Conservation (phyloP, 2,888 invertebrate genomes). For the Molorchus minor region DNA sequence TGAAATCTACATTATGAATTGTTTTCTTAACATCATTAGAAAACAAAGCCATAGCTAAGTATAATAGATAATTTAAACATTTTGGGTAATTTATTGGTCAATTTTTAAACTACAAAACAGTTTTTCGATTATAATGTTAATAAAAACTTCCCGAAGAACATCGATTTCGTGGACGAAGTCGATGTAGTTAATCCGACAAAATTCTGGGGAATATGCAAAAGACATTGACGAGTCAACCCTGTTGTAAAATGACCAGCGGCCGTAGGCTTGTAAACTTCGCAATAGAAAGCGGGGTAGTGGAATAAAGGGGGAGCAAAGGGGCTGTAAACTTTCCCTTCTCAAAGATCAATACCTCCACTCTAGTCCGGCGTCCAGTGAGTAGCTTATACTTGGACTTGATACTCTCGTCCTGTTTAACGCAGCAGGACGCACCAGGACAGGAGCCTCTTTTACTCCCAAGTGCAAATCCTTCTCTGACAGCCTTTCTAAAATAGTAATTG, state of each 20-base stretch:
- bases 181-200: conserved; percentile 18
- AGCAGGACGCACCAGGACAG: conserved; percentile 30
- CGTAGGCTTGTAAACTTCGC: conserved; percentile 62
- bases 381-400: conserved; percentile 51
- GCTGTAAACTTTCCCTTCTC: conserved; percentile 65
- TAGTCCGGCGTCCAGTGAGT: conserved; percentile 58
- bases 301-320: conserved; percentile 50
- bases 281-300: conserved; percentile 49
- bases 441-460: conserved; percentile 28
- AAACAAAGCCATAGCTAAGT: too few species aligned
- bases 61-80: too few species aligned
- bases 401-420: conserved; percentile 23
- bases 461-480: conserved; percentile 29
- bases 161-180: background rate
- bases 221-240: conserved; percentile 57
- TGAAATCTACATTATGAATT: too few species aligned
- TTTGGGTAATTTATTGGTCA: too few species aligned
- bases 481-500: conserved; percentile 33
- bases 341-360: conserved; percentile 65
- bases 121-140: too few species aligned
- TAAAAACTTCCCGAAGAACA: too few species aligned
- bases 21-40: too few species aligned
- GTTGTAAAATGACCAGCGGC: conserved; percentile 64
- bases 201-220: conserved; percentile 57
- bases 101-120: too few species aligned